These are phyloP conservation scores for Hylaeus anthracinus DNA, from an alignment of 1,140 invertebrate species.

Conservation along the genomic window DNA sequence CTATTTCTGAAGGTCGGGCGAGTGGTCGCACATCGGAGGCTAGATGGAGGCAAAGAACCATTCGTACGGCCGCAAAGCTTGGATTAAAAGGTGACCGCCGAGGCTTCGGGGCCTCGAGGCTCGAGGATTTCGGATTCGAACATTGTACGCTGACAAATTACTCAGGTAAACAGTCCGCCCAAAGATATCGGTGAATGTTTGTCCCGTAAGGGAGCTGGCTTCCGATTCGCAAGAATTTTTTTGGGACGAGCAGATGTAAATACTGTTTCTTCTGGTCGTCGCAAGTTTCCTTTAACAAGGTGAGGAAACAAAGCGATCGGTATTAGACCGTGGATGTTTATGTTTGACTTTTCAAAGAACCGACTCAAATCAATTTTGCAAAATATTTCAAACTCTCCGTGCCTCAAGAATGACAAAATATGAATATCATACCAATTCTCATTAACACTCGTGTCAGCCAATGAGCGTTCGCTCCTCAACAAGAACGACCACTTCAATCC, in stretches of 20 bases:
- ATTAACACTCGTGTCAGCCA: no score
- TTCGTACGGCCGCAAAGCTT: conserved; percentile 25
- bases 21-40: neutral
- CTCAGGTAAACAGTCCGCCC: conserved; percentile 75
- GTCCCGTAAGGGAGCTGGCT: neutral
- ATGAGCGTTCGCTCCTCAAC: no score
- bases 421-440: no score
- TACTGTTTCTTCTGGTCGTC: neutral
- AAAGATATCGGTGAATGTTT: conserved; percentile 32
- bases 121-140: conserved; percentile 48
- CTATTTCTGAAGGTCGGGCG: neutral
- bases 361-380: no score
- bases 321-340: neutral
- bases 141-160: conserved; percentile 75
- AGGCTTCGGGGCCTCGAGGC: neutral
- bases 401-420: no score
- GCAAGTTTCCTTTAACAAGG: conserved; percentile 5
- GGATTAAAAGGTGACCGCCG: conserved; percentile 43
- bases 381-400: no score
- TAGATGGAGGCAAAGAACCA: neutral
- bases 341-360: no score
- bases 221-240: conserved; percentile 15
- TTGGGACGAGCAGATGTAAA: conserved; percentile 7
- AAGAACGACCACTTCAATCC: no score
- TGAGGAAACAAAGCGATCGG: conserved; percentile 22